Conservation (phyloP, 2,113 vertebrate genomes). For the Grammatotria lemairii region DNA sequence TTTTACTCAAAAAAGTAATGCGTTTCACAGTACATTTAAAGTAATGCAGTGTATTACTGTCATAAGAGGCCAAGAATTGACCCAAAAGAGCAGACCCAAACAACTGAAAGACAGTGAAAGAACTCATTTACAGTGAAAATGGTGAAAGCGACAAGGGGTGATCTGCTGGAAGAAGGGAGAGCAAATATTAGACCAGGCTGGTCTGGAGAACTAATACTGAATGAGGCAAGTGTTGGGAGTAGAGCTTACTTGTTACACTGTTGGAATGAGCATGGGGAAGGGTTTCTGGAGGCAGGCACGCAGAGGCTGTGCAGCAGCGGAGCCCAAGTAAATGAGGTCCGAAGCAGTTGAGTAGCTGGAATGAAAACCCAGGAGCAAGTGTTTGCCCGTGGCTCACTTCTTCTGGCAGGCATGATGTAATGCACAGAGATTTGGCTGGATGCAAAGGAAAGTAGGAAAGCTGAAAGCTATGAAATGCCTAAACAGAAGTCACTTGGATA, state of each 20-base stretch:
- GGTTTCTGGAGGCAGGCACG: neutral
- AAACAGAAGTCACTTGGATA: neutral
- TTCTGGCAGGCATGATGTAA: neutral
- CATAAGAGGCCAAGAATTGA: neutral
- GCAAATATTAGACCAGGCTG: neutral
- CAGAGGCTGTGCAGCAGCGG: neutral
- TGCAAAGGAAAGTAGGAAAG: neutral
- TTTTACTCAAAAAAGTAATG: neutral
- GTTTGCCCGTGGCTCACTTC: neutral
- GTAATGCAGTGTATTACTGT: neutral
- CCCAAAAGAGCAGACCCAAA: neutral
- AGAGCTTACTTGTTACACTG: neutral
- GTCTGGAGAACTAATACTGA: neutral
- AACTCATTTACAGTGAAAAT: neutral
- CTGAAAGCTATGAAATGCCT: neutral
- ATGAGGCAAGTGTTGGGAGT: neutral
- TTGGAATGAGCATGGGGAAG: neutral
- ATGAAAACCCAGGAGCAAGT: neutral
- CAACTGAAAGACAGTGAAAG: neutral
- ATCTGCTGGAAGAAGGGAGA: neutral
- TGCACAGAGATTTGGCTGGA: neutral
- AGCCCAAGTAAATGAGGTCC: neutral
- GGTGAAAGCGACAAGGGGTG: neutral
- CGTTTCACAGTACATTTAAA: neutral
- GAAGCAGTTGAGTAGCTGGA: neutral